Base-by-base conservation (phyloP, 2,888 invertebrate genomes). In the Melieria picta region DNA sequence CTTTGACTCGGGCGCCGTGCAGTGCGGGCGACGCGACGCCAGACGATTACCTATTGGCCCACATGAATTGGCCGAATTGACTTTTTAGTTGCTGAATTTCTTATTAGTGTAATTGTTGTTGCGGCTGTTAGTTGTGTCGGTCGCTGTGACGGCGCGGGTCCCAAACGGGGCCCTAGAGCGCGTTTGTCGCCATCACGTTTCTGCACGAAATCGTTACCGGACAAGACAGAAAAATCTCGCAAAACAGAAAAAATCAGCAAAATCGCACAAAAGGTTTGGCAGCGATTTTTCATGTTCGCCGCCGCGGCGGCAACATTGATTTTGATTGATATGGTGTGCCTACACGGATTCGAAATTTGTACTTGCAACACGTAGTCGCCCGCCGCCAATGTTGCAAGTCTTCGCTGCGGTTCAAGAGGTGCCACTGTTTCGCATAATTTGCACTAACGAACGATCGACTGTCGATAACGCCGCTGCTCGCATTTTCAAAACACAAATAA, bases 141-240 rank as follows among this genome's bases (percentile, higher is more conserved):
- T 48, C 2, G 42, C 42, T 66, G 57, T 43, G 42, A 46, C 16
- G 50, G 52, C 46, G 43, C 46, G n/a, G 11, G 47, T 60, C 7
- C 58, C 58, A 13, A 7, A 5, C 30, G 45, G 47, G 79, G 79
- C 81, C 81, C 80, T 81, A 75, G 69, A 79, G 81, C 80, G 75
- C 77, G 80, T 81, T 81, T 77, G 80, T 78, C 76, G 81, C 78
- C 82, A 81, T 83, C 82, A 83, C 82, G 82, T 83, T 83, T 80
- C 79, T 69, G 71, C 80, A 80, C 81, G 78, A 81, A 80, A 81
- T 74, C 72, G 65, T 69, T 72, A 70, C 69, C 13, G 60, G 11
- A 60, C 48, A 42, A 48, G n/a, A 48, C 67, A 67, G 52, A 10
- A 50, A 13, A 62, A 69, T 56, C 61, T 56, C 66, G 70, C 66